Conservation (phyloP, 2,888 invertebrate genomes). For the Ormia ochracea region DNA sequence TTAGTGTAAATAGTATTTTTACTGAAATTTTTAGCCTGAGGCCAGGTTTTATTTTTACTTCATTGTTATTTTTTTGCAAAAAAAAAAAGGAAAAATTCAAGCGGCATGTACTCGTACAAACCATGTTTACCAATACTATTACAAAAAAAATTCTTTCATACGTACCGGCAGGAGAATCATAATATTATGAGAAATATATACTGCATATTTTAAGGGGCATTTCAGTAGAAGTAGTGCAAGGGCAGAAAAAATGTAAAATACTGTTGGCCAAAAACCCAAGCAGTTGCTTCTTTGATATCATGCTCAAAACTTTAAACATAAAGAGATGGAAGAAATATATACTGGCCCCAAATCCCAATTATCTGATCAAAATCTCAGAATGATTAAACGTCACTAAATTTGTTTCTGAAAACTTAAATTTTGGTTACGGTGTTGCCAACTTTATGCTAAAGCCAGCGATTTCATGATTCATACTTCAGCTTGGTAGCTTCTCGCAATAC, state of each 20-base stretch:
- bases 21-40: conserved; percentile 44
- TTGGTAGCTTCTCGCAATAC: too few relatives aligned
- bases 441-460: too few relatives aligned
- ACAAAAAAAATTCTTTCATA: not conserved
- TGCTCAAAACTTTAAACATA: too few relatives aligned
- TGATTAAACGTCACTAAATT: too few relatives aligned
- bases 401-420: too few relatives aligned
- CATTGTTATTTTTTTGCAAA: not conserved
- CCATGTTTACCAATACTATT: not conserved
- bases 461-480: too few relatives aligned
- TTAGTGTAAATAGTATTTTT: conserved; percentile 46
- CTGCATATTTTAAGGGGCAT: conserved; percentile 20
- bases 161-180: not conserved
- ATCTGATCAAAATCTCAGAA: too few relatives aligned
- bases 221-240: not conserved
- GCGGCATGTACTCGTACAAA: not conserved
- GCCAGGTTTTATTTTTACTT: conserved; percentile 44
- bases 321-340: too few relatives aligned
- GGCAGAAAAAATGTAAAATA: not conserved
- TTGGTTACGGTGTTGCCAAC: too few relatives aligned
- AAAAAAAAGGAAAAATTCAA: not conserved
- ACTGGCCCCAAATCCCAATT: too few relatives aligned
- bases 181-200: conserved; percentile 9
- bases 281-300: not conserved
- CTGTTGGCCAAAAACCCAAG: not conserved